phyloP scores from a whole-genome alignment of 2,113 vertebrate genomes.

The rat (Rattus norvegicus) region DNA sequence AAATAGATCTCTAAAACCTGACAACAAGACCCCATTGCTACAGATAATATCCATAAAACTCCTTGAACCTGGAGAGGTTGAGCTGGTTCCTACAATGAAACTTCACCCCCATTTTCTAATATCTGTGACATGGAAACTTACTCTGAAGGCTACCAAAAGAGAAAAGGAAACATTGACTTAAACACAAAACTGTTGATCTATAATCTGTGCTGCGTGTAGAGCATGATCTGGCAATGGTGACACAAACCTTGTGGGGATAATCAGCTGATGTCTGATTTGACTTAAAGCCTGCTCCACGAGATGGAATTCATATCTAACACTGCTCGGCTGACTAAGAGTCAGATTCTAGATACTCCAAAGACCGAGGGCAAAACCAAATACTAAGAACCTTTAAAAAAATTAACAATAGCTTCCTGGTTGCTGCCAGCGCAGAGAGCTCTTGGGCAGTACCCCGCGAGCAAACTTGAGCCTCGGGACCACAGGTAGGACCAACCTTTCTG shows the following conservation, averaged over 20 bases:
- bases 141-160: not conserved
- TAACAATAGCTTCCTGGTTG: too few species aligned
- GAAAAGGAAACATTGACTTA: not conserved
- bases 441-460: too few species aligned
- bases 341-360: too few species aligned
- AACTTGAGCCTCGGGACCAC: too few species aligned
- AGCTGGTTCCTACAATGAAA: not conserved
- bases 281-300: too few species aligned
- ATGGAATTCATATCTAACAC: too few species aligned
- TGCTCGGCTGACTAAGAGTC: too few species aligned
- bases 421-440: too few species aligned
- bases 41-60: not conserved
- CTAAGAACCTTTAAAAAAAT: too few species aligned
- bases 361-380: too few species aligned
- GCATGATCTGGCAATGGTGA: not conserved
- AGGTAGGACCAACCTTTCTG: too few species aligned
- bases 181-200: not conserved
- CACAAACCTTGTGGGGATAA: not conserved
- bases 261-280: not conserved
- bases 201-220: not conserved
- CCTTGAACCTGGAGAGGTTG: not conserved
- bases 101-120: not conserved
- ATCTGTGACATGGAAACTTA: not conserved
- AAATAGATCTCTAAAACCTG: not conserved
- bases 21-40: not conserved